Percentiles rank a stretch among this genome's conserved stretches.
These are phyloP conservation scores for Diceros bicornis DNA, from an alignment of 2,797 vertebrate species.

Conservation along the genomic window DNA sequence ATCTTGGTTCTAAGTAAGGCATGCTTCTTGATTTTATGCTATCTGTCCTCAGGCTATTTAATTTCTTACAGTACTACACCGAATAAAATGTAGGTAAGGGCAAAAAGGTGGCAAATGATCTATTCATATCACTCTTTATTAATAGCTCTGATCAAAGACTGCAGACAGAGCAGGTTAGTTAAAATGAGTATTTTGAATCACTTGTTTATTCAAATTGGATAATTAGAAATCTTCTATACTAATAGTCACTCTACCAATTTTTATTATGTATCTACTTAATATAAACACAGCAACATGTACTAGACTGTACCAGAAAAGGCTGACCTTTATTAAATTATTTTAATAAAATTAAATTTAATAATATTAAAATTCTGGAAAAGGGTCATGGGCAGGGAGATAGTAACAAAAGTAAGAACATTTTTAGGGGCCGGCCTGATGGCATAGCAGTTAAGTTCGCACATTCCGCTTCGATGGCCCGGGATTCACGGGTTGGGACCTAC, in stretches of 20 bases:
- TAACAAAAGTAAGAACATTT: constrained; percentile 24
- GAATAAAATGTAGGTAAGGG: constrained; percentile 38
- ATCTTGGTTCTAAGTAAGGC: not conserved
- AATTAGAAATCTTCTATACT: constrained; percentile 47
- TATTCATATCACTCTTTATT: not conserved
- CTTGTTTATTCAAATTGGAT: not conserved
- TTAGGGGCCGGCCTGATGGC: not conserved
- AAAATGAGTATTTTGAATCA: constrained; percentile 47
- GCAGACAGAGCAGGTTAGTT: not conserved
- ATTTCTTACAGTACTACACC: not conserved
- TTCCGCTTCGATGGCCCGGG: too few species aligned
- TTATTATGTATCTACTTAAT: constrained; percentile 1
- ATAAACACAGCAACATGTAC: not conserved
- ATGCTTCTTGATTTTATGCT: not conserved
- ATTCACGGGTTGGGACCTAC: too few species aligned
- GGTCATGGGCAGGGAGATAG: not conserved
- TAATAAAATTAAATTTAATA: constrained; percentile 59
- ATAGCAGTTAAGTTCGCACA: too few species aligned
- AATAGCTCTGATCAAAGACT: not conserved
- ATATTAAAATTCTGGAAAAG: constrained; percentile 35
- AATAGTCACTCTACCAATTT: constrained; percentile 38
- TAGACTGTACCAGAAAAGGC: constrained; percentile 1
- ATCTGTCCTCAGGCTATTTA: not conserved
- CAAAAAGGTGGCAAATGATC: not conserved
- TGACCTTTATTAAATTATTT: constrained; percentile 29